Conservation (phyloP, 2,888 invertebrate genomes). For the Diloba caeruleocephala region DNA sequence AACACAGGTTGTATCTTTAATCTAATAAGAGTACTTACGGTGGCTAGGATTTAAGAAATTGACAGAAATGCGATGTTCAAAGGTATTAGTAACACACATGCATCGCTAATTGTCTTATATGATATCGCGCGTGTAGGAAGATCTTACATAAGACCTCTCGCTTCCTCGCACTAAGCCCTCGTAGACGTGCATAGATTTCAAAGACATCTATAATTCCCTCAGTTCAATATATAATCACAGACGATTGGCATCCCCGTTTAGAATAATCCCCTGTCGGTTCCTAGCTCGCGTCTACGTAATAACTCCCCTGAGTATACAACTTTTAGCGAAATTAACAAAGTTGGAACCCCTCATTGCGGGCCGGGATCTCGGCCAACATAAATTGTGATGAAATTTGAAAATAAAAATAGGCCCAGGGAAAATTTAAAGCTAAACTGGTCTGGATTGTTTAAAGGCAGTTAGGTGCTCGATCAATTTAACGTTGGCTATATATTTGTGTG, state of each 20-base stretch:
- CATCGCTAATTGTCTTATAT: conserved; percentile 22
- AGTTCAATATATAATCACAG: conserved; percentile 49
- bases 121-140: conserved; percentile 18
- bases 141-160: conserved; percentile 4
- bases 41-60: conserved; percentile 12
- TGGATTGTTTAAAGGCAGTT: conserved; percentile 58
- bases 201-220: conserved; percentile 38
- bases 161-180: conserved; percentile 10
- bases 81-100: conserved; percentile 19
- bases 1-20: conserved; percentile 16
- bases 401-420: conserved; percentile 74
- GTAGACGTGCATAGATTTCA: conserved; percentile 3
- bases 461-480: conserved; percentile 43
- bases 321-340: conserved; percentile 86
- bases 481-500: conserved; percentile 31
- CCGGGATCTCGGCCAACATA: conserved; percentile 74
- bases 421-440: conserved; percentile 60
- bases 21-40: conserved; percentile 1
- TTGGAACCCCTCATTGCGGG: conserved; percentile 69
- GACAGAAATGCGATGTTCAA: conserved; percentile 29
- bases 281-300: conserved; percentile 70
- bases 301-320: conserved; percentile 78
- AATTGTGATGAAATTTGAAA: conserved; percentile 84
- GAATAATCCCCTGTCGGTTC: conserved; percentile 57
- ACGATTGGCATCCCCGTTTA: conserved; percentile 54